Base-by-base conservation (phyloP, 2,113 vertebrate species). In the Furnarius figulus region DNA sequence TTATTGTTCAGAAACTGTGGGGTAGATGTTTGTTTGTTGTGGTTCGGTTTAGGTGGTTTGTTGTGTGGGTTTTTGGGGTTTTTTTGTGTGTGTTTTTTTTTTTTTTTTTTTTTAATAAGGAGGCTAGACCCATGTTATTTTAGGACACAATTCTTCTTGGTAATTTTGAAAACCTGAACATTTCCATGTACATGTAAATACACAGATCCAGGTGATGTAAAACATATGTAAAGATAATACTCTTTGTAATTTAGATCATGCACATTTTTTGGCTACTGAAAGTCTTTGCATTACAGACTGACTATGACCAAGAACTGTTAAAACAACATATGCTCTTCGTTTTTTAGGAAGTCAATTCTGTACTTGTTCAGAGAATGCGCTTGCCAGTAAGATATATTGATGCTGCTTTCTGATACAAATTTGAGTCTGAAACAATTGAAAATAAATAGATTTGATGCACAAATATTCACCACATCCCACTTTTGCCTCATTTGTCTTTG, bases 281-380 rank as follows among this genome's bases (percentile, higher is more conserved):
- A 74, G 2, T 39, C 30, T 53, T 40, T 59, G 6, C 27, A 21
- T 63, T 81, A 47, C 7, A 63, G 19, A 50, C 9, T 5, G 4
- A 40, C 21, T 49, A 68, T 35, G 37, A 52, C 12, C 20, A 68
- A 61, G n/a, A 82, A 50, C 9, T 62, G 6, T 71, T 63, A 66
- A 47, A 52, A 30, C 12, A 31, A 46, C 4, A 17, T 31, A 62
- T n/a, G 0, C 0, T 59, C 5, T 85, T 62, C 39, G 14, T 33
- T 68, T 80, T 68, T 75, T 82, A 50, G 90, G 47, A 55, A 37
- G 12, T 9, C 6, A 58, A 7, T 62, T 20, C 27, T 44, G 3
- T 68, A 42, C 20, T 90, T 88, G 5, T 25, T 74, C 21, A 42
- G 39, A 47, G 14, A 77, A 72, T 37, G 2, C 40, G 5, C 62